Conservation (phyloP, 1,140 invertebrate genomes). For the Platyscapa corneri region DNA sequence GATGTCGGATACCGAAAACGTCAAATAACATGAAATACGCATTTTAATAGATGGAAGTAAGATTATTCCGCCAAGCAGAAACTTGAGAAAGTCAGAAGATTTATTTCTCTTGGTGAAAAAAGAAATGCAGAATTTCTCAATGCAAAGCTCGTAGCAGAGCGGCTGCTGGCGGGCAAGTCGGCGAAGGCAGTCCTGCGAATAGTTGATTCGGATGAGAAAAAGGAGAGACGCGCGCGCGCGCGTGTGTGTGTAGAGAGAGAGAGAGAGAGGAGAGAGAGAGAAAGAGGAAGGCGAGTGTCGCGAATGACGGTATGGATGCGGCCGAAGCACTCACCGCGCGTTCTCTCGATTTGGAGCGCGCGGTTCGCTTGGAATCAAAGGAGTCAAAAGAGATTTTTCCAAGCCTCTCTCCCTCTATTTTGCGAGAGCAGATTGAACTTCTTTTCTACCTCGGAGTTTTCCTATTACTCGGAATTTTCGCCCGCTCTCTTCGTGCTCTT, state of each 20-base stretch:
- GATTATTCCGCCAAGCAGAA: conserved; percentile 36
- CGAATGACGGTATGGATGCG: conserved; percentile 23
- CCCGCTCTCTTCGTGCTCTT: background rate
- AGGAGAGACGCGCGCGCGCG: conserved; percentile 20
- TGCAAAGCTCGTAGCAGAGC: conserved; percentile 46
- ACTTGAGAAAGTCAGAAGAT: conserved; percentile 36
- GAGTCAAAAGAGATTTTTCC: conserved; percentile 69
- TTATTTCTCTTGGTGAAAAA: conserved; percentile 39
- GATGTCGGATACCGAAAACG: background rate
- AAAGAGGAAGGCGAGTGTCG: conserved; percentile 27
- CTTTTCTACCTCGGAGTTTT: conserved; percentile 69
- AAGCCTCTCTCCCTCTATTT: conserved; percentile 60
- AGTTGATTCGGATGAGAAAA: conserved; percentile 36
- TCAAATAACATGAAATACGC: conserved; percentile 35
- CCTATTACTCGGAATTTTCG: conserved; percentile 72
- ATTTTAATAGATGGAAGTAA: conserved; percentile 49
- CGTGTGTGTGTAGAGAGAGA: background rate
- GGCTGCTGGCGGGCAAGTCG: conserved; percentile 2
- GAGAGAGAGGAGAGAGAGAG: conserved; percentile 36
- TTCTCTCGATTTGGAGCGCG: conserved; percentile 29
- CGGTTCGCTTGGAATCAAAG: conserved; percentile 67
- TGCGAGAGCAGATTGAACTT: conserved; percentile 67
- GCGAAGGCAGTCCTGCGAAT: conserved; percentile 3
- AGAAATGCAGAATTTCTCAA: conserved; percentile 56
- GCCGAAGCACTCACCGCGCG: background rate